Evolutionary conservation across 2,888 invertebrate species (phyloP).

Genomic region (Mycalesis mineus): DNA sequence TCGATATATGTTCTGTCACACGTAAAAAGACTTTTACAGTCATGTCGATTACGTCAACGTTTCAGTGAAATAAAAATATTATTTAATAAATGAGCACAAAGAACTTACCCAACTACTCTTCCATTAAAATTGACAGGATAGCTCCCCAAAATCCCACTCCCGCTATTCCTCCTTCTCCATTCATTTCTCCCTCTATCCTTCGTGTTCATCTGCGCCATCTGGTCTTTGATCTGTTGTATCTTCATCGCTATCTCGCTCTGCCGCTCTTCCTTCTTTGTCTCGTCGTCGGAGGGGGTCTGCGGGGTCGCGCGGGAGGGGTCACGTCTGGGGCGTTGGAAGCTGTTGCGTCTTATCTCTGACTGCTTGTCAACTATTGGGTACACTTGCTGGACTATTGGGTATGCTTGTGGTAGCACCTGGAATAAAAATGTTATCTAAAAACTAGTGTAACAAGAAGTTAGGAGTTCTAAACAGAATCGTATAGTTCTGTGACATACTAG

Average conservation of each 20-base stretch:
- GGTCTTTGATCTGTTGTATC: slow-evolving; percentile 61
- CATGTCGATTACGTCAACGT: no score
- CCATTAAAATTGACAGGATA: slow-evolving; percentile 45
- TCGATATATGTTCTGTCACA: no score
- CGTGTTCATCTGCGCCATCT: slow-evolving; percentile 50
- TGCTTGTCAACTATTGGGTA: slow-evolving; percentile 45
- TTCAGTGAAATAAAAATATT: no score
- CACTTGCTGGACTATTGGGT: slow-evolving; percentile 50
- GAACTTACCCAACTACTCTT: slow-evolving; percentile 42
- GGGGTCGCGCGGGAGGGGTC: slow-evolving; percentile 45
- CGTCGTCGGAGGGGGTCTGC: slow-evolving; percentile 29
- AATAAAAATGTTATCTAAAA: neutral
- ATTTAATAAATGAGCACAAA: neutral
- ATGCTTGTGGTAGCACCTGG: slow-evolving; percentile 56
- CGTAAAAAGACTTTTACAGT: no score
- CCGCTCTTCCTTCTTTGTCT: slow-evolving; percentile 17
- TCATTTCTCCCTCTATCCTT: slow-evolving; percentile 37
- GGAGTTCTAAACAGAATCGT: no score
- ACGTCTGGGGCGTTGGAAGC: slow-evolving; percentile 30
- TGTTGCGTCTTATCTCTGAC: slow-evolving; percentile 29
- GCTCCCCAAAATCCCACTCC: slow-evolving; percentile 56
- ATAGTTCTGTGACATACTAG: no score
- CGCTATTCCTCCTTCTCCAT: slow-evolving; percentile 47
- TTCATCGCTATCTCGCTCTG: slow-evolving; percentile 50
- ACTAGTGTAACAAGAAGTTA: no score